A percentile compares a stretch with the other conserved stretches of the same genome.
phyloP scores from a whole-genome alignment of 2,888 invertebrate genomes.

The Brenthis ino region DNA sequence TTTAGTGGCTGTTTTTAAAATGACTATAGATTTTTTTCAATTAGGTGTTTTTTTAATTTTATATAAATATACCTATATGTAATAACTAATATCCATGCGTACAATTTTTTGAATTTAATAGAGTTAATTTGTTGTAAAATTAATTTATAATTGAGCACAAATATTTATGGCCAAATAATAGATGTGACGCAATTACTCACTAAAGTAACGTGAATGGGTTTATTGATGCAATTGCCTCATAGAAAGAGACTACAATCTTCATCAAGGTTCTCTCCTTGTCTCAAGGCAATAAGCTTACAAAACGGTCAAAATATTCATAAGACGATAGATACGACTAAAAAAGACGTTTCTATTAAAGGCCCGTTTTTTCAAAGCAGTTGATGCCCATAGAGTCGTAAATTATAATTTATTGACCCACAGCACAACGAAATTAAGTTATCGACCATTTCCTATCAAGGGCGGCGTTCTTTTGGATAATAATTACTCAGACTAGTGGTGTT shows the following conservation, averaged over 20 bases:
- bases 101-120: too few relatives aligned
- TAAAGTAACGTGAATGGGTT: neutral
- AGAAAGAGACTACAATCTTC: constrained; percentile 64
- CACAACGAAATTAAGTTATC: constrained; percentile 78
- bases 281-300: constrained; percentile 54
- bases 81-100: too few relatives aligned
- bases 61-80: too few relatives aligned
- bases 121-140: too few relatives aligned
- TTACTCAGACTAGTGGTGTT: constrained; percentile 58
- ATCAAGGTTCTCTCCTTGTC: constrained; percentile 49
- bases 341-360: constrained; percentile 77
- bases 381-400: constrained; percentile 73
- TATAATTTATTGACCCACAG: constrained; percentile 75
- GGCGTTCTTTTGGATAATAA: constrained; percentile 66
- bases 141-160: too few relatives aligned
- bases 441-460: constrained; percentile 61
- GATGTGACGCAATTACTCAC: too few relatives aligned
- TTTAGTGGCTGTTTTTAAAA: too few relatives aligned
- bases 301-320: constrained; percentile 64
- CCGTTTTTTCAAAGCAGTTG: constrained; percentile 66
- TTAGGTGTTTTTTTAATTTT: too few relatives aligned
- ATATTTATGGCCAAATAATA: too few relatives aligned
- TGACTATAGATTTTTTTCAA: too few relatives aligned
- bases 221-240: constrained; percentile 36
- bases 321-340: constrained; percentile 72